Evolutionary conservation across 2,113 vertebrate species (phyloP).

Genomic region (Syngnathus floridae): DNA sequence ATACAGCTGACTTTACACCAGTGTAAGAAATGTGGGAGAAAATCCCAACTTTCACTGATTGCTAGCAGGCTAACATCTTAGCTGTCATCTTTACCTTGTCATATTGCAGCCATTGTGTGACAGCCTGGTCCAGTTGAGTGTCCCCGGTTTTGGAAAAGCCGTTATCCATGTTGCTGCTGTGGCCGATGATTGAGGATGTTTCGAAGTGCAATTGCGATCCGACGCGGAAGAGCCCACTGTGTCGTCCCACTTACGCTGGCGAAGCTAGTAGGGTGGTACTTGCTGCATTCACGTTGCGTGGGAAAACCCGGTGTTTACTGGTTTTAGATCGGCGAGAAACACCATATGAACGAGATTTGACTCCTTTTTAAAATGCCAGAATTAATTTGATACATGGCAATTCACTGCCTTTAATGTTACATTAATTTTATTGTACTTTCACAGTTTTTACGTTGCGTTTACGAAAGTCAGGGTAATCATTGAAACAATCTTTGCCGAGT

Average conservation of each 20-base stretch:
- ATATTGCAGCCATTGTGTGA: constrained; percentile 76
- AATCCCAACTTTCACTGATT: too few relatives aligned
- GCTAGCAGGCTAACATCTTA: constrained; percentile 14
- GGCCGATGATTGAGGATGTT: neutral
- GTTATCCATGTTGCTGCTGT: constrained; percentile 41
- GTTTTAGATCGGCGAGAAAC: neutral
- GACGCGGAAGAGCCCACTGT: neutral
- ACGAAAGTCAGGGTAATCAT: neutral
- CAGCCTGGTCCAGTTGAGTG: constrained; percentile 57
- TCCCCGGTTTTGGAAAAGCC: constrained; percentile 42
- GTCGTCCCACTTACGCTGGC: too few relatives aligned
- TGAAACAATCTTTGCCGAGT: neutral
- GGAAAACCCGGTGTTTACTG: neutral
- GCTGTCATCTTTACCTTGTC: constrained; percentile 73
- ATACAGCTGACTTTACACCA: neutral
- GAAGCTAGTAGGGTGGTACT: too few relatives aligned
- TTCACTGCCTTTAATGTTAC: neutral
- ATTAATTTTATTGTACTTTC: neutral
- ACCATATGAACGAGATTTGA: neutral
- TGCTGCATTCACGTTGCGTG: neutral
- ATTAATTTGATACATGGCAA: neutral
- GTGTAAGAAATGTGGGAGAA: neutral
- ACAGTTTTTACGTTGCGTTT: neutral
- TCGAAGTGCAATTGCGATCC: neutral
- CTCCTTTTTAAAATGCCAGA: too few relatives aligned